A percentile compares a stretch with the other conserved stretches of the same genome.
Conservation (phyloP, 2,797 vertebrate genomes). For the Mus caroli region DNA sequence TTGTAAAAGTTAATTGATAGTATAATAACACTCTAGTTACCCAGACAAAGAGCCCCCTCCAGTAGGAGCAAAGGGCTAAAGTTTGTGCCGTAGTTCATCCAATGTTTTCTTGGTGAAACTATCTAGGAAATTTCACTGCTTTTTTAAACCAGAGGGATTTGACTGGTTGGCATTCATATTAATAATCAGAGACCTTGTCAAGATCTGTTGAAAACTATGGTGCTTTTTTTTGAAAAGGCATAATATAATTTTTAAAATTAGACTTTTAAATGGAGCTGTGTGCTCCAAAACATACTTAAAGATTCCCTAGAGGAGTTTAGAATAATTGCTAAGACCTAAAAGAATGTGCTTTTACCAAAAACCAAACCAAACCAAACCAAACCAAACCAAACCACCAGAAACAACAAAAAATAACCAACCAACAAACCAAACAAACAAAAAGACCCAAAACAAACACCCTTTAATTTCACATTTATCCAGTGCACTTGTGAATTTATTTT, state of each 20-base stretch:
- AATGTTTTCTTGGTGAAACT: neutral
- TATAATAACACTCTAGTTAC: neutral
- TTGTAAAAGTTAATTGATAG: neutral
- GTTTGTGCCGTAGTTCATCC: neutral
- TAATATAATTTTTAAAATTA: slow-evolving; percentile 9
- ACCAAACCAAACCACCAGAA: neutral
- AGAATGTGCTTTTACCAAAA: slow-evolving; percentile 3
- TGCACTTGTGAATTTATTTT: slow-evolving; percentile 46
- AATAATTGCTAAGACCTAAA: slow-evolving; percentile 48
- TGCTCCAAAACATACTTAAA: slow-evolving; percentile 33
- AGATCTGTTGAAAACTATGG: neutral
- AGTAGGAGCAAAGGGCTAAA: neutral
- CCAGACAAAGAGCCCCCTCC: neutral
- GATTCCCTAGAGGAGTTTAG: slow-evolving; percentile 18
- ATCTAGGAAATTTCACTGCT: slow-evolving; percentile 17
- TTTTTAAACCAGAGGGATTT: slow-evolving; percentile 34
- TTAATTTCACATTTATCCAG: slow-evolving; percentile 10
- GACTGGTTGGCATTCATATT: neutral
- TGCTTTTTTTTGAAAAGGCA: neutral
- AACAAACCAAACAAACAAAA: neutral
- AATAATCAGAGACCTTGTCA: slow-evolving; percentile 14
- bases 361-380: neutral
- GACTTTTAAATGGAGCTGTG: neutral
- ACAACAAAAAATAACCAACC: neutral
- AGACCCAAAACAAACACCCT: neutral